Conservation (phyloP, 2,797 vertebrate species). For the Pangasius mekongensis region DNA sequence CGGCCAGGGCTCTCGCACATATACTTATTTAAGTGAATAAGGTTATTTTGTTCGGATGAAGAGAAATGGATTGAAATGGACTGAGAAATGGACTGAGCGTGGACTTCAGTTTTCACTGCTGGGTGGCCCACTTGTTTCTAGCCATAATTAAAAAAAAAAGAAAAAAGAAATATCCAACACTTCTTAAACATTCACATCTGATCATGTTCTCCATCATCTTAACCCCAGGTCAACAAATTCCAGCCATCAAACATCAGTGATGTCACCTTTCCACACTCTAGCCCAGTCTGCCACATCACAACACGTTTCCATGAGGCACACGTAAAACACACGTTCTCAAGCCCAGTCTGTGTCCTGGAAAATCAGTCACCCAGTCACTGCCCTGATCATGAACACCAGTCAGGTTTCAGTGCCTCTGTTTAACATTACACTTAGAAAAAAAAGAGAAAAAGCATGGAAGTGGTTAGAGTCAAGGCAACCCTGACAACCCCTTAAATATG, state of each 20-base stretch:
- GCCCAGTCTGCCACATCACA: conserved; percentile 2
- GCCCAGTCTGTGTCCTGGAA: conserved; percentile 16
- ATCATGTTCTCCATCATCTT: conserved; percentile 41
- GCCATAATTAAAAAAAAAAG: background rate
- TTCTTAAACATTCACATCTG: conserved; percentile 46
- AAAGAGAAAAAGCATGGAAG: conserved; percentile 33
- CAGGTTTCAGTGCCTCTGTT: conserved; percentile 62
- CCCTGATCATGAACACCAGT: conserved; percentile 48
- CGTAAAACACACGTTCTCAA: conserved; percentile 35
- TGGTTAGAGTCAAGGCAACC: conserved; percentile 51
- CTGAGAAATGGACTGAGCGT: too few species aligned
- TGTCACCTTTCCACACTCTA: conserved; percentile 40
- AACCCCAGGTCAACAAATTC: conserved; percentile 30
- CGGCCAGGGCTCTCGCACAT: conserved; percentile 49
- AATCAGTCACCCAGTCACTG: conserved; percentile 53
- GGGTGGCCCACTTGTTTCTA: conserved; percentile 70
- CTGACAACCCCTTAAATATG: conserved; percentile 70
- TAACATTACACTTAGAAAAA: conserved; percentile 55
- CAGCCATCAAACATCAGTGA: conserved; percentile 11
- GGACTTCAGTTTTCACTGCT: conserved; percentile 77
- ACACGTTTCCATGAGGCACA: conserved; percentile 33
- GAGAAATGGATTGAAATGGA: conserved; percentile 64
- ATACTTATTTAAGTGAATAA: conserved; percentile 64
- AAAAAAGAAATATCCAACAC: conserved; percentile 63
- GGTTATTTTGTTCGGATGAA: conserved; percentile 63